Conservation (phyloP, 1,140 invertebrate genomes). For the Gerris buenoi region DNA sequence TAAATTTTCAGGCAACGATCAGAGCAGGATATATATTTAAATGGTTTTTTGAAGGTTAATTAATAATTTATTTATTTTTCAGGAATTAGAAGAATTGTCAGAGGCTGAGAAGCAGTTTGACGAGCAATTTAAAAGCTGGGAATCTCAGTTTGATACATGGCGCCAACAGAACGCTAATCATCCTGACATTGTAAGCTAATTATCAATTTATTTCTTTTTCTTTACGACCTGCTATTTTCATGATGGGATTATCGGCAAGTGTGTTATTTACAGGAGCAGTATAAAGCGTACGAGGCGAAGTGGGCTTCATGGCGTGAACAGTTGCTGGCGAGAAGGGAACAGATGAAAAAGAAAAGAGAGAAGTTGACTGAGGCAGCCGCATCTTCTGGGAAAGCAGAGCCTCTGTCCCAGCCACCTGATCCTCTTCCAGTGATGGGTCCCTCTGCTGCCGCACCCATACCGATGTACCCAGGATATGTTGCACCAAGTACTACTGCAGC, state of each 20-base stretch:
- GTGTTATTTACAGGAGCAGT: slow-evolving; percentile 41
- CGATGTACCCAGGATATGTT: slow-evolving; percentile 1
- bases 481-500: neutral
- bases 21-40: neutral
- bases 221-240: too few relatives aligned
- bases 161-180: slow-evolving; percentile 68
- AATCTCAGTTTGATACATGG: slow-evolving; percentile 70
- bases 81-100: slow-evolving; percentile 33
- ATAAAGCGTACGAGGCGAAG: slow-evolving; percentile 63
- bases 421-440: neutral
- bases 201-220: too few relatives aligned
- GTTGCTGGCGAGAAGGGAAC: slow-evolving; percentile 55
- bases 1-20: neutral
- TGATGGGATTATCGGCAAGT: too few relatives aligned
- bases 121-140: slow-evolving; percentile 67
- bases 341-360: slow-evolving; percentile 49
- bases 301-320: slow-evolving; percentile 64
- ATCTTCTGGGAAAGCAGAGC: neutral
- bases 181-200: slow-evolving; percentile 51
- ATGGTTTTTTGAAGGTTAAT: neutral
- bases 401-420: neutral
- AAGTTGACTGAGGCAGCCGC: slow-evolving; percentile 10
- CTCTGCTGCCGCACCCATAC: neutral
- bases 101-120: slow-evolving; percentile 66
- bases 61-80: neutral